Conservation (phyloP, 2,797 vertebrate genomes). For the Takifugu ocellatus region DNA sequence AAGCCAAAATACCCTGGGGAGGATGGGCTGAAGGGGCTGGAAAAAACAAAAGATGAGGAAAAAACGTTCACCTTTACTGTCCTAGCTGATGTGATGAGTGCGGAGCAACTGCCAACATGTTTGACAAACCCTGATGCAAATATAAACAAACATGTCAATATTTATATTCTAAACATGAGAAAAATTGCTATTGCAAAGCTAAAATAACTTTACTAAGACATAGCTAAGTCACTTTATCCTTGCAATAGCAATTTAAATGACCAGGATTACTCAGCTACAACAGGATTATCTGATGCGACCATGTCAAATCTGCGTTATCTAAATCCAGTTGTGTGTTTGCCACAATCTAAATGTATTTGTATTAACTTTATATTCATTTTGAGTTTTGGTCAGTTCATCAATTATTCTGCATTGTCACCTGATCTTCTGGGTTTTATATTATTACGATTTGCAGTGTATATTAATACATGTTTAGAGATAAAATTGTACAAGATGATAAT, state of each 20-base stretch:
- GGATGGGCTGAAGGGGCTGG: slow-evolving; percentile 9
- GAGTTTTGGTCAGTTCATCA: not conserved
- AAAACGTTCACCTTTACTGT: not conserved
- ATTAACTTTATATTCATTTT: not conserved
- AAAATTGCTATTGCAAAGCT: too few species aligned
- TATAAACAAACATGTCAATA: too few species aligned
- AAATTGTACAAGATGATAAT: too few species aligned
- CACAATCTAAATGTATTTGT: not conserved
- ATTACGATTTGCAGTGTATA: not conserved
- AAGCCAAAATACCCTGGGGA: slow-evolving; percentile 20
- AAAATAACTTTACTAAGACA: too few species aligned
- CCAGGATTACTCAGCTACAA: not conserved
- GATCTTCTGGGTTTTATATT: not conserved
- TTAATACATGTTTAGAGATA: too few species aligned
- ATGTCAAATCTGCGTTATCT: slow-evolving; percentile 22
- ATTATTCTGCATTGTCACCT: not conserved
- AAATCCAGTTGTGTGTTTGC: not conserved
- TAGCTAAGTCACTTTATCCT: too few species aligned
- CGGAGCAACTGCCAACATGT: too few species aligned
- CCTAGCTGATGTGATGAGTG: too few species aligned
- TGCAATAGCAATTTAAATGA: not conserved
- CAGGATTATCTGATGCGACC: slow-evolving; percentile 36
- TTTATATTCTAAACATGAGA: too few species aligned
- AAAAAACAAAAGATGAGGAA: not conserved
- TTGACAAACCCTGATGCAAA: too few species aligned